Base-by-base conservation (phyloP, 1,140 invertebrate genomes). In the Oncopodura yosiiana region DNA sequence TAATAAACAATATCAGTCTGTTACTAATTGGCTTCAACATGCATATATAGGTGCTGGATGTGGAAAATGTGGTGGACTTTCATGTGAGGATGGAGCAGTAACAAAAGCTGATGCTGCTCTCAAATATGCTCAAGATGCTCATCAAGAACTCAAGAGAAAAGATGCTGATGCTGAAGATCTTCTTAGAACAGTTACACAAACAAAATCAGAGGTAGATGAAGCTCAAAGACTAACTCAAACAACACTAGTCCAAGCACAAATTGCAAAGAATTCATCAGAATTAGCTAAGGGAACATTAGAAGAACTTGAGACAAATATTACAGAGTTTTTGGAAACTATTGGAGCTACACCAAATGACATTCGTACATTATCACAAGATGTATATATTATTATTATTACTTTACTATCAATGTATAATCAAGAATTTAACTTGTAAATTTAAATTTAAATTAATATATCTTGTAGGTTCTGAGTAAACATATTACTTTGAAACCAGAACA, bases 41-140 rank as follows among this genome's bases (percentile, higher is more conserved):
- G n/a, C n/a, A n/a, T n/a, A n/a, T n/a, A n/a, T n/a, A n/a, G n/a
- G 94, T 18, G 93, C 90, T 37, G 90, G 89, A 0, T 98, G 94
- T 72, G 83, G 68, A 18, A 80, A 78, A 66, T 97, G 94, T 73
- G 92, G 91, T 45, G 88, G 86, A 12, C 73, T 92, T 24, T 86
- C 88, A 16, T 97, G 94, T 69, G 86, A 87, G 60, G 73, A 81
- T 62, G 93, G 93, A 2, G 87, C 93, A 21, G 79, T 90, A 3
- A 85, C 84, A 3, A 89, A 86, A 66, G 86, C 90, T 3, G 81
- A 83, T 55, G 82, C 83, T 67, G 90, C 93, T 11, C 72, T 93
- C 16, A 82, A 84, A 58, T 80, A 87, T 60, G 88, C 89, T 6
- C 83, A 85, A 61, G 79, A 91, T 65, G 86, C 91, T 2, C 82